phyloP scores from a whole-genome alignment of 2,888 invertebrate species.

The Nomada hirtipes region DNA sequence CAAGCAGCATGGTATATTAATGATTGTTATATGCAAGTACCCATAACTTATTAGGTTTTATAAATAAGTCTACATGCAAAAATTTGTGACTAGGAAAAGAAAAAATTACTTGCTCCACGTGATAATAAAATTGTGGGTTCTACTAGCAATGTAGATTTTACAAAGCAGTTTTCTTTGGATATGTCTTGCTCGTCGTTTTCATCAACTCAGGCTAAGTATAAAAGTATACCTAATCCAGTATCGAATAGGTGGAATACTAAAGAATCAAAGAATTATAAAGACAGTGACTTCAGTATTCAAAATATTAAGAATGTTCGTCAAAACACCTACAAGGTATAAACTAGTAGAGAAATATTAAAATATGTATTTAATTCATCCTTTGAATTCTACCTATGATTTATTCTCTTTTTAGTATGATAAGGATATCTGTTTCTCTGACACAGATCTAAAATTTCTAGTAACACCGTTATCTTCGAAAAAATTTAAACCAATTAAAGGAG shows the following conservation, averaged over 20 bases:
- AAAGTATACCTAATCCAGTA: neutral
- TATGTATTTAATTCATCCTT: neutral
- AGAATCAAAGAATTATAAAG: conserved; percentile 2
- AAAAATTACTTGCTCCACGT: conserved; percentile 39
- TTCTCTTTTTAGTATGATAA: conserved; percentile 28
- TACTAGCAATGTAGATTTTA: conserved; percentile 28
- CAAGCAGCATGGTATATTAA: conserved; percentile 10
- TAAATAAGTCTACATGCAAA: neutral
- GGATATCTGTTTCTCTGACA: conserved; percentile 41
- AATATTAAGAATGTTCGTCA: neutral
- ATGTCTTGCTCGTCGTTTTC: conserved; percentile 23
- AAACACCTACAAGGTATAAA: conserved; percentile 21
- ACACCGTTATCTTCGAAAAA: conserved; percentile 22
- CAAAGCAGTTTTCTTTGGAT: conserved; percentile 33
- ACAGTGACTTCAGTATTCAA: neutral
- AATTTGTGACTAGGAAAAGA: conserved; percentile 40
- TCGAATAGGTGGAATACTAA: conserved; percentile 5
- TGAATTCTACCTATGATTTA: neutral
- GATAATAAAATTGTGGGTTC: conserved; percentile 2
- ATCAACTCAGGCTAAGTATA: conserved; percentile 4
- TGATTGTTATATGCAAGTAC: neutral
- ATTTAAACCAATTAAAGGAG: neutral
- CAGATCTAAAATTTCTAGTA: conserved; percentile 37
- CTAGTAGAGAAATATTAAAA: neutral
- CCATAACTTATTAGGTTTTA: neutral